Conservation (phyloP, 2,797 vertebrate genomes). For the Peromyscus nudipes region DNA sequence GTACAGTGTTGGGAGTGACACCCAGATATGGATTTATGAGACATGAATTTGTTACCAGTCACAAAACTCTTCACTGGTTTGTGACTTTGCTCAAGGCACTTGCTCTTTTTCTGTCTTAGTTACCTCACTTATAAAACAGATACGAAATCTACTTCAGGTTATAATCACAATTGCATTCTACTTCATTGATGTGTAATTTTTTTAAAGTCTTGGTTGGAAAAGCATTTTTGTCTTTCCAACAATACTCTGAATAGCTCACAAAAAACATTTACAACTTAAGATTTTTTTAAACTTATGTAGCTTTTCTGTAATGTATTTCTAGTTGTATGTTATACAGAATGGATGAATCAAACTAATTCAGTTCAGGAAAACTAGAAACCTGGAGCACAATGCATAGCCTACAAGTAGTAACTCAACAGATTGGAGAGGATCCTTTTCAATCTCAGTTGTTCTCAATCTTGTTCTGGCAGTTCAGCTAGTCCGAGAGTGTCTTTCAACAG, state of each 20-base stretch:
- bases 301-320: not conserved
- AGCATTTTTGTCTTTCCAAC: not conserved
- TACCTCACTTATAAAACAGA: too few species aligned
- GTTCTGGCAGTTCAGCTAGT: not conserved
- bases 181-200: not conserved
- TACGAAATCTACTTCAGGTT: not conserved
- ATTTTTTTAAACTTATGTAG: not conserved
- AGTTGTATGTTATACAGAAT: not conserved
- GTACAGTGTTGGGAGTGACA: too few species aligned
- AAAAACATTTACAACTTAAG: not conserved
- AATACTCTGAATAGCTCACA: not conserved
- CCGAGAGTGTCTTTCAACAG: not conserved
- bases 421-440: not conserved
- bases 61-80: too few species aligned
- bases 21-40: too few species aligned
- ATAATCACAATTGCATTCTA: not conserved
- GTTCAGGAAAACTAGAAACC: not conserved
- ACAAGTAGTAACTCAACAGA: not conserved
- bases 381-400: not conserved
- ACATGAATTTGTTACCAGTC: too few species aligned
- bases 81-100: too few species aligned
- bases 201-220: not conserved
- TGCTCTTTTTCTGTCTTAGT: too few species aligned
- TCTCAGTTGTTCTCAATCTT: not conserved
- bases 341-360: not conserved